These are phyloP conservation scores for Nomada goodeniana DNA, from an alignment of 2,888 invertebrate species.

Conservation along the genomic window DNA sequence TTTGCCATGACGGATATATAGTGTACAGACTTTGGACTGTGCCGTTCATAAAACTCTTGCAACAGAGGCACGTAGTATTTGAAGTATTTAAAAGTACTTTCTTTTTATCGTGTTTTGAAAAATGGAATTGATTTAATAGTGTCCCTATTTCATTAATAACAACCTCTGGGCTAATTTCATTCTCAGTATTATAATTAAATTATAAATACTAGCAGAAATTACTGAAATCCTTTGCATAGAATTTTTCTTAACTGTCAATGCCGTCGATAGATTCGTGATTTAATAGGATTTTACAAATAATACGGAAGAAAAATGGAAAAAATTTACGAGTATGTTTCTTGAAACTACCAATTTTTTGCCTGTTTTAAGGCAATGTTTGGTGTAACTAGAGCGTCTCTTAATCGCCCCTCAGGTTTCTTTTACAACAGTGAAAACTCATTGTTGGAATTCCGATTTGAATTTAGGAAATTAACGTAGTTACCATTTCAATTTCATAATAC, in stretches of 20 bases:
- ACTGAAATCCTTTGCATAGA: too few species aligned
- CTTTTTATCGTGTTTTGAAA: not conserved
- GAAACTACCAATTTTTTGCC: not conserved
- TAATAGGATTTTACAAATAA: too few species aligned
- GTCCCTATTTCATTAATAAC: too few species aligned
- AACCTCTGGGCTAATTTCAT: too few species aligned
- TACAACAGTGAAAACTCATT: not conserved
- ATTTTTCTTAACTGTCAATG: too few species aligned
- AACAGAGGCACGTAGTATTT: not conserved
- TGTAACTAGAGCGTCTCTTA: not conserved
- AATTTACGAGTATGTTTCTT: too few species aligned
- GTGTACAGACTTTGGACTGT: conserved; percentile 15
- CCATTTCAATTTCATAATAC: conserved; percentile 2
- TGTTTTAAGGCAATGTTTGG: not conserved
- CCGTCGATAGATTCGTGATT: too few species aligned
- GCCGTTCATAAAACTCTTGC: not conserved
- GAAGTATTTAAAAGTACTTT: too few species aligned
- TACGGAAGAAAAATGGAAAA: not conserved
- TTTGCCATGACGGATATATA: not conserved
- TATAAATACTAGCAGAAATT: too few species aligned
- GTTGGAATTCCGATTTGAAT: conserved; percentile 3
- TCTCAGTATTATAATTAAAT: too few species aligned
- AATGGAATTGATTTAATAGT: not conserved
- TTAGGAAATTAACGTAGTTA: not conserved
- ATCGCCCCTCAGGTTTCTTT: not conserved